Evolutionary conservation across 35 echinoderm and acorn worm species (phyloP), one percentile per base, ranked within the genome.

Genomic region (Lytechinus variegatus): DNA sequence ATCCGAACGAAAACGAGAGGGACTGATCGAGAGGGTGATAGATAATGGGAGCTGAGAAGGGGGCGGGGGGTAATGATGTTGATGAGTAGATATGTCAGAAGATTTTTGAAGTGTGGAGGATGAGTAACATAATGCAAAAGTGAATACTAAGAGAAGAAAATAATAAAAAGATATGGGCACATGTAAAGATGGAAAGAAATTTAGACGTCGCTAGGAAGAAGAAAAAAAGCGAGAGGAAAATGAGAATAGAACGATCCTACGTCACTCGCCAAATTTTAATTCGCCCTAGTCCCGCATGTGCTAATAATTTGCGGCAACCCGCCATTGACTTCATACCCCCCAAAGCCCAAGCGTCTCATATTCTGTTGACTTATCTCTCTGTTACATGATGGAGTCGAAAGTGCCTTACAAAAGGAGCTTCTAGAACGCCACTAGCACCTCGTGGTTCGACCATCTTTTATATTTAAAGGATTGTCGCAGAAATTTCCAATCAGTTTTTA

Each of bases 341-440:
- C 66, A 79, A 54, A 90, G 29, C 88, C 16, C 16, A 21, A 52
- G 27, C 52, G 88, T 90, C 88, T 90, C 88, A 90, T 28, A 90
- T 90, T 90, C 88, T 90, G 88, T 90, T 90, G 88, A 90, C 52
- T 90, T 54, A 52, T 12, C 29, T 44, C 88, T 90, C 88, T 21
- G 88, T 90, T 90, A 90, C 88, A 90, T 90, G 29, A 90, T 90
- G 16, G 14, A 19, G 16, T 79, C 66, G 66, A 79, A 79, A 79
- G 66, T 19, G 66, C 66, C 66, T 7, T 79, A 4, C 66, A 79
- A 24, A 60, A 19, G 21, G 66, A n/a, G 66, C 66, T 79, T 71
- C 21, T 6, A 79, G 66, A 79, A 19, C 66, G 66, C 66, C 66
- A 79, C 14, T 24, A 79, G 66, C 66, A 79, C 66, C n/a, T 79